phyloP scores from a whole-genome alignment of 2,113 vertebrate species.

The Zosterops pallidus region DNA sequence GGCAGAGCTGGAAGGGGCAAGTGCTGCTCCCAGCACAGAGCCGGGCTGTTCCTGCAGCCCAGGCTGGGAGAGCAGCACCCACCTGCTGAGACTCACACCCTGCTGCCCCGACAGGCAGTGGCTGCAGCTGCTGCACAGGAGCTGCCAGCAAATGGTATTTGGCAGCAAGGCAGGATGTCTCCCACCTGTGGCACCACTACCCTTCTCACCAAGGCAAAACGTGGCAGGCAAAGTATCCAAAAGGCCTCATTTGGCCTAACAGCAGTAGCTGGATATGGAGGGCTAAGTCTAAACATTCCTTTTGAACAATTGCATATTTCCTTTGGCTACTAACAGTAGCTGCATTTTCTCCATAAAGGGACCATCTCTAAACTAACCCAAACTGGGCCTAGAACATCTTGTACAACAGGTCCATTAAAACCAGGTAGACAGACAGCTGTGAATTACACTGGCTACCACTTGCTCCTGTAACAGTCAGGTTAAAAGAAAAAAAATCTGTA shows the following conservation, averaged over 20 bases:
- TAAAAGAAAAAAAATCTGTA: not conserved
- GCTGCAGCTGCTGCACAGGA: constrained; percentile 43
- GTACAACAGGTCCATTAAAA: not conserved
- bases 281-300: not conserved
- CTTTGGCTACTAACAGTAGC: not conserved
- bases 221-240: not conserved
- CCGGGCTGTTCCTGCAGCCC: not conserved
- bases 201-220: not conserved
- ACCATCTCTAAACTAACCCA: not conserved
- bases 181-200: constrained; percentile 2
- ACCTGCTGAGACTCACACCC: not conserved
- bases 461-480: not conserved
- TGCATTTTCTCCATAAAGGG: not conserved
- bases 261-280: not conserved
- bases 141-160: not conserved
- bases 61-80: not conserved
- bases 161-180: not conserved
- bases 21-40: constrained; percentile 10
- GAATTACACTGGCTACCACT: not conserved
- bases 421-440: not conserved
- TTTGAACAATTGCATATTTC: not conserved
- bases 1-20: not conserved
- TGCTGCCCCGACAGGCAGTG: not conserved
- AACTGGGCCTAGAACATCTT: not conserved
- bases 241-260: not conserved